Evolutionary conservation across 2,113 vertebrate species (phyloP), one percentile per base, ranked within the genome.

Genomic region (Cynopterus brachyotis): DNA sequence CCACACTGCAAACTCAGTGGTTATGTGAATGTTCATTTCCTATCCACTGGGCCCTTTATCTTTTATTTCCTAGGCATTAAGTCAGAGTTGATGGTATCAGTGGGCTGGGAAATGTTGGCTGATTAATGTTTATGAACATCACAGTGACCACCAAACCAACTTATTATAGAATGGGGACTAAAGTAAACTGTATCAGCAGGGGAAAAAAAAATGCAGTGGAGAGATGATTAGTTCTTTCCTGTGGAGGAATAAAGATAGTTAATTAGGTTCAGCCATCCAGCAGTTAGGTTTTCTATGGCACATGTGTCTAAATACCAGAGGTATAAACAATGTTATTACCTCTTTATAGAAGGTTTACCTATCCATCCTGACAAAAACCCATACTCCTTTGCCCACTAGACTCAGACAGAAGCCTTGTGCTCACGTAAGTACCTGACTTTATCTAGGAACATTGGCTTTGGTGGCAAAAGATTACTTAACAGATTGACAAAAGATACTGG

Each of bases 11-110:
- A 66, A 35, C 75, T 91, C 91, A 94, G 94, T 20, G 0, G 50
- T 91, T 73, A 2, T 0, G 0, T 2, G 10, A 6, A 55, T 67
- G 47, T 76, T 83, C 42, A 26, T 42, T 94, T 92, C 47, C 89
- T 69, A 22, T 64, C 47, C 50, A 17, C 15, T 16, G 40, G n/a
- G n/a, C 3, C 75, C 40, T 73, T 67, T 30, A 35, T 96, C 88
- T 94, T 97, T 96, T 78, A 53, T 92, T 72, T 95, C 60, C 57
- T 47, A 47, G 69, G 72, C 72, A 35, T 76, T 69, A 87, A 95
- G 87, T 85, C 59, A 82, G 75, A 86, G 73, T 66, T 35, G 73
- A 95, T 89, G 91, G 15, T 87, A 88, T 93, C 89, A 19, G 26
- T 62, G 19, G 62, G 40, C 69, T 67, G 72, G 35, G 59, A 62